Evolutionary conservation across 2,888 invertebrate species (phyloP).

Genomic region (Resseliella maxima): DNA sequence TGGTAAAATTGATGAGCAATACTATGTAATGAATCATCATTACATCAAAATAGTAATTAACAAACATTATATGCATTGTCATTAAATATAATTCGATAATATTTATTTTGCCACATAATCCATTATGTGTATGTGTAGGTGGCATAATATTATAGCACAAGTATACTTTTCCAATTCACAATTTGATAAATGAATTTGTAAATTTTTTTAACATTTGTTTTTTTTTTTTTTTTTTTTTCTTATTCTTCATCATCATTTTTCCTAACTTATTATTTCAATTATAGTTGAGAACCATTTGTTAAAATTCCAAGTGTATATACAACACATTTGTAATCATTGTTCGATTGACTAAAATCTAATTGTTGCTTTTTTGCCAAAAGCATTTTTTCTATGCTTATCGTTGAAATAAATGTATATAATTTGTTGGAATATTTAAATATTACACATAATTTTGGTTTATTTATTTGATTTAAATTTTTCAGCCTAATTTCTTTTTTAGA

Average conservation of each 20-base stretch:
- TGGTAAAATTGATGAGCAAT: not conserved
- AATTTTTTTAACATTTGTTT: not conserved
- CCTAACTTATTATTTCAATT: not conserved
- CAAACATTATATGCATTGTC: not conserved
- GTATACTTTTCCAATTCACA: not conserved
- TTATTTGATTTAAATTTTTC: too few relatives aligned
- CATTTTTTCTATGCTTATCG: not conserved
- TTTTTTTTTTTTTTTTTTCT: not conserved
- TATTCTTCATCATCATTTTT: not conserved
- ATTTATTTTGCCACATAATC: too few relatives aligned
- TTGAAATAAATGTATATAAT: not conserved
- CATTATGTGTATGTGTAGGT: not conserved
- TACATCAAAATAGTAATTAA: not conserved
- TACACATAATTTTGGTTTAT: constrained; percentile 27
- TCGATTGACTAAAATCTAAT: not conserved
- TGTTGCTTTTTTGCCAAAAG: not conserved
- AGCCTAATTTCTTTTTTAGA: too few relatives aligned
- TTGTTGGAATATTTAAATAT: not conserved
- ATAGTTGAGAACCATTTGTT: constrained; percentile 5
- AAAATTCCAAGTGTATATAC: constrained; percentile 45
- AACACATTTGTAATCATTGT: not conserved
- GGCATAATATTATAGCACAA: not conserved
- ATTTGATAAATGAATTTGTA: not conserved
- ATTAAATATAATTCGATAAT: not conserved
- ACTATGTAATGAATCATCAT: constrained; percentile 4